These are phyloP conservation scores for Brachylomia viminalis DNA, from an alignment of 2,888 invertebrate species.

Conservation along the genomic window DNA sequence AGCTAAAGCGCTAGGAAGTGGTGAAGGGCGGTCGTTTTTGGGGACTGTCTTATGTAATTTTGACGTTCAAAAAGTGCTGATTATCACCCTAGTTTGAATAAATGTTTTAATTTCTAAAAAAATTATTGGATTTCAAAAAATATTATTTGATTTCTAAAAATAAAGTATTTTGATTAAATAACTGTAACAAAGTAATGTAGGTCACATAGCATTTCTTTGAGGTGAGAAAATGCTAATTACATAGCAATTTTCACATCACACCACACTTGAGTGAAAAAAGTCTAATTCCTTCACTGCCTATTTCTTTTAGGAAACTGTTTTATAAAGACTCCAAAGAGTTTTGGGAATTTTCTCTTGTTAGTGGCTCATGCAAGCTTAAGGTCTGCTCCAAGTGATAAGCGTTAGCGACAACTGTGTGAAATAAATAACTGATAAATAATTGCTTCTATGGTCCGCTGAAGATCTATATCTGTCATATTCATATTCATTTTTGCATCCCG, in stretches of 20 bases:
- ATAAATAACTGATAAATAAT: not conserved
- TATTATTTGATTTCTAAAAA: no score
- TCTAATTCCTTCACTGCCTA: conserved; percentile 18
- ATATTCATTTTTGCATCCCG: no score
- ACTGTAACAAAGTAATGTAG: not conserved
- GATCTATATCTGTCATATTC: no score
- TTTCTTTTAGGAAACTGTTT: conserved; percentile 54
- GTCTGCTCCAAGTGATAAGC: conserved; percentile 58
- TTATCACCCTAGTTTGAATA: no score
- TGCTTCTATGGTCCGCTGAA: no score
- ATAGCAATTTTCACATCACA: conserved; percentile 17
- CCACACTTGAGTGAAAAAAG: conserved; percentile 13
- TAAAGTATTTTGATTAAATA: not conserved
- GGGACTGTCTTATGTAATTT: no score
- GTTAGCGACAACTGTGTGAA: not conserved
- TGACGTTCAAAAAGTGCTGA: no score
- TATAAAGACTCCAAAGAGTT: conserved; percentile 70
- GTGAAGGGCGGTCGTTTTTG: no score
- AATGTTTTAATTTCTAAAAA: no score
- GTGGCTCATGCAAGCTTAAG: conserved; percentile 69
- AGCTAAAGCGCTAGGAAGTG: no score
- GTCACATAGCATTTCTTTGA: conserved; percentile 2
- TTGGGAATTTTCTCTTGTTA: conserved; percentile 71
- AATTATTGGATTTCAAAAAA: no score
- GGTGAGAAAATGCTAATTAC: conserved; percentile 28